Evolutionary conservation across 2,797 vertebrate species (phyloP).

Genomic region (Lutjanus campechanus): DNA sequence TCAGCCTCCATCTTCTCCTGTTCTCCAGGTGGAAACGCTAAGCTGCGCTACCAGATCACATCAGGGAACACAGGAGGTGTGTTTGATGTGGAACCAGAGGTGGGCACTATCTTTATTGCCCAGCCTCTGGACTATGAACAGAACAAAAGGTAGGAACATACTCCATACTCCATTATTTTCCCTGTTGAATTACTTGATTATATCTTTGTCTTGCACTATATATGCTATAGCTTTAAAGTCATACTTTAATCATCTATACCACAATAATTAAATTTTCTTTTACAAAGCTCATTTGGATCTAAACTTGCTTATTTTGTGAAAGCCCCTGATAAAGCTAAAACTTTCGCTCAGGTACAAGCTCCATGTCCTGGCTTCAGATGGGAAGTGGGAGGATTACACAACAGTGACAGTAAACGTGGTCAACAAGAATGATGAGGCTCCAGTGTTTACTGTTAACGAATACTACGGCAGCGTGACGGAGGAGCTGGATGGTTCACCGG

Average conservation of each 20-base stretch:
- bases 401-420: slow-evolving; percentile 87
- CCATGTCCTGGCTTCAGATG: slow-evolving; percentile 91
- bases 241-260: neutral
- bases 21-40: slow-evolving; percentile 89
- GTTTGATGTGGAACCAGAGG: slow-evolving; percentile 91
- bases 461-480: slow-evolving; percentile 93
- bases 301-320: neutral
- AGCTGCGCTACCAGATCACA: slow-evolving; percentile 93
- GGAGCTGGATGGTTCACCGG: slow-evolving; percentile 89
- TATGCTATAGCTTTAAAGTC: neutral
- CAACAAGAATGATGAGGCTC: slow-evolving; percentile 94
- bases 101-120: slow-evolving; percentile 90
- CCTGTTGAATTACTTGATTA: neutral
- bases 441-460: slow-evolving; percentile 90
- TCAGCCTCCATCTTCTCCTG: neutral
- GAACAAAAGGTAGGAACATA: slow-evolving; percentile 82
- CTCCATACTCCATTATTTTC: neutral
- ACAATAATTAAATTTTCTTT: neutral
- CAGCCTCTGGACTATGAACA: slow-evolving; percentile 92
- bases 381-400: slow-evolving; percentile 93
- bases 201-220: neutral
- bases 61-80: slow-evolving; percentile 90
- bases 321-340: neutral
- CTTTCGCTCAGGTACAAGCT: slow-evolving; percentile 85
- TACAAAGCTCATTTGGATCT: neutral